Percentiles rank a stretch among this genome's conserved stretches.
Conservation (phyloP, 2,888 invertebrate genomes). For the Brachyptera risi region DNA sequence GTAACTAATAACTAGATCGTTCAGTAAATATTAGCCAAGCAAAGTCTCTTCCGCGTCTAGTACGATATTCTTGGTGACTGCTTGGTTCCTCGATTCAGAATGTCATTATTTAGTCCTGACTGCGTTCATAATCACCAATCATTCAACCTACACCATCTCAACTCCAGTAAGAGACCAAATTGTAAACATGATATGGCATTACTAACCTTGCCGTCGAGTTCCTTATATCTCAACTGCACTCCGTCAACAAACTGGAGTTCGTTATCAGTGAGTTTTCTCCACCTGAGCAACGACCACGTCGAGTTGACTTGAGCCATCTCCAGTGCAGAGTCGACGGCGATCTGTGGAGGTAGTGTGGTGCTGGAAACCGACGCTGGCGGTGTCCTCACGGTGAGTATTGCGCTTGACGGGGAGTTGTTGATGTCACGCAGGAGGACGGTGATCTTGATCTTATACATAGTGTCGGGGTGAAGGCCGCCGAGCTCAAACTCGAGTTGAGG, state of each 20-base stretch:
- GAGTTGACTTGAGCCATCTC: conserved; percentile 70
- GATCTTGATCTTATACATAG: conserved; percentile 78
- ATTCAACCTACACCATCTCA: too few species aligned
- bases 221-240: conserved; percentile 80
- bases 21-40: too few species aligned
- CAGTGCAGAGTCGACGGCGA: conserved; percentile 68
- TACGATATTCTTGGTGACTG: too few species aligned
- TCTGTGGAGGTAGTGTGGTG: conserved; percentile 55
- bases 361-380: conserved; percentile 44
- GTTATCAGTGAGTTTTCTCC: conserved; percentile 76
- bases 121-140: too few species aligned
- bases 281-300: conserved; percentile 70
- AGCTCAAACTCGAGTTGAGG: conserved; percentile 82
- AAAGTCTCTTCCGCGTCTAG: too few species aligned
- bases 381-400: conserved; percentile 70
- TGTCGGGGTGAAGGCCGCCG: conserved; percentile 69
- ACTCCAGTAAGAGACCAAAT: background rate
- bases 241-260: conserved; percentile 84
- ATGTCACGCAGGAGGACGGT: conserved; percentile 72
- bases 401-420: conserved; percentile 72
- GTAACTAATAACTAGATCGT: too few species aligned
- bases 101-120: too few species aligned
- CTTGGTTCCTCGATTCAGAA: too few species aligned
- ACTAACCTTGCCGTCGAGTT: conserved; percentile 63
- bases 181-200: background rate